Evolutionary conservation across 2,888 invertebrate species (phyloP).

Genomic region (Volucella bombylans): DNA sequence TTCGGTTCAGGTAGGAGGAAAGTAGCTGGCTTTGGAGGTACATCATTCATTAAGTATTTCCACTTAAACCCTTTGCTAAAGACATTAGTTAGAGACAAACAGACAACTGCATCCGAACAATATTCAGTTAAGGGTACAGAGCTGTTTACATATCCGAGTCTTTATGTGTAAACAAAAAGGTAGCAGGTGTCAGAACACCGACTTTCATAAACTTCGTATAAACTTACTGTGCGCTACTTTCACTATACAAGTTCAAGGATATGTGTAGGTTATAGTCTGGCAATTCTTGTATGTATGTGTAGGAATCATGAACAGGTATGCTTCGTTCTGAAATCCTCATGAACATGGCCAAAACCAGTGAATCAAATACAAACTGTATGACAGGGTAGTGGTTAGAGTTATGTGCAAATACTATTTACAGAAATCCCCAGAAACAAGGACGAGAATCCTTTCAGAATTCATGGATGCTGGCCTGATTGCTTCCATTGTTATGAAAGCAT

Average conservation of each 20-base stretch:
- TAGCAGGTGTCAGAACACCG: conserved; percentile 24
- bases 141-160: conserved; percentile 24
- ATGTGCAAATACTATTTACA: conserved; percentile 56
- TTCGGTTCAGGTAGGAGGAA: neutral
- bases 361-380: conserved; percentile 18
- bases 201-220: conserved; percentile 6
- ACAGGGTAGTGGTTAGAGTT: neutral
- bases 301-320: neutral
- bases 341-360: conserved; percentile 22
- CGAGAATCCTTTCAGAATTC: conserved; percentile 35
- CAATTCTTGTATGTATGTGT: conserved; percentile 10
- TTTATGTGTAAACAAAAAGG: conserved; percentile 28
- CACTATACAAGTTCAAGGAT: conserved; percentile 55
- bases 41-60: conserved; percentile 15
- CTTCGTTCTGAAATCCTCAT: neutral
- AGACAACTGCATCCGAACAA: neutral
- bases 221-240: conserved; percentile 27
- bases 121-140: neutral
- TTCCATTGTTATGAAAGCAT: conserved; percentile 31
- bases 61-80: conserved; percentile 15
- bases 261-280: neutral
- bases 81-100: conserved; percentile 16
- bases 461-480: conserved; percentile 38
- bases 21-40: neutral
- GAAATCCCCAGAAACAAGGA: conserved; percentile 26